phyloP scores from a whole-genome alignment of 2,797 vertebrate genomes.

The Knipowitschia caucasica region DNA sequence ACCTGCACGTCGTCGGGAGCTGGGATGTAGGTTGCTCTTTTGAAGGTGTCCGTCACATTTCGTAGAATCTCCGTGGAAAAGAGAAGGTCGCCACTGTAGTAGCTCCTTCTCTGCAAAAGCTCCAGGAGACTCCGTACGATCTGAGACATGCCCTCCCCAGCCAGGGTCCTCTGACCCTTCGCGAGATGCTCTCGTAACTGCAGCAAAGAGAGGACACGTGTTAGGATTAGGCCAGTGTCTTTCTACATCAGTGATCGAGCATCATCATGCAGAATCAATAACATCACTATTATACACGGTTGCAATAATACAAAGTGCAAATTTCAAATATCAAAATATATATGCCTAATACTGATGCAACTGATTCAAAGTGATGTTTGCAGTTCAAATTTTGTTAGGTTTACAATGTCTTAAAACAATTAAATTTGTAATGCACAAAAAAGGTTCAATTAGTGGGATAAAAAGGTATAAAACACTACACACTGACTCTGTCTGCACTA shows the following conservation, averaged over 20 bases:
- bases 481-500: not conserved
- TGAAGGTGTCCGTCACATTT: conserved; percentile 99
- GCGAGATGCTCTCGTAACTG: conserved; percentile 98
- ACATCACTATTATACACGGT: too few species aligned
- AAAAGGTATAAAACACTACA: too few species aligned
- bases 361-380: not conserved
- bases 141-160: conserved; percentile 98
- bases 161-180: conserved; percentile 98
- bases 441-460: too few species aligned
- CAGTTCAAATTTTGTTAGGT: too few species aligned
- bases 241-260: not conserved
- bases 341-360: too few species aligned
- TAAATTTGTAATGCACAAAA: too few species aligned
- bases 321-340: too few species aligned
- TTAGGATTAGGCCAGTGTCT: not conserved
- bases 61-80: conserved; percentile 99
- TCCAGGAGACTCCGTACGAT: conserved; percentile 96
- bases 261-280: too few species aligned
- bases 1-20: conserved; percentile 97
- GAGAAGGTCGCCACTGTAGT: conserved; percentile 98
- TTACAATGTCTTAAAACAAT: too few species aligned
- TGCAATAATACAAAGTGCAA: too few species aligned
- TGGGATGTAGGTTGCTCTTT: conserved; percentile 97
- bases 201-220: conserved; percentile 1
- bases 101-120: conserved; percentile 91